These are phyloP conservation scores for Catharus fuscescens DNA, from an alignment of 2,113 vertebrate genomes.

Conservation along the genomic window DNA sequence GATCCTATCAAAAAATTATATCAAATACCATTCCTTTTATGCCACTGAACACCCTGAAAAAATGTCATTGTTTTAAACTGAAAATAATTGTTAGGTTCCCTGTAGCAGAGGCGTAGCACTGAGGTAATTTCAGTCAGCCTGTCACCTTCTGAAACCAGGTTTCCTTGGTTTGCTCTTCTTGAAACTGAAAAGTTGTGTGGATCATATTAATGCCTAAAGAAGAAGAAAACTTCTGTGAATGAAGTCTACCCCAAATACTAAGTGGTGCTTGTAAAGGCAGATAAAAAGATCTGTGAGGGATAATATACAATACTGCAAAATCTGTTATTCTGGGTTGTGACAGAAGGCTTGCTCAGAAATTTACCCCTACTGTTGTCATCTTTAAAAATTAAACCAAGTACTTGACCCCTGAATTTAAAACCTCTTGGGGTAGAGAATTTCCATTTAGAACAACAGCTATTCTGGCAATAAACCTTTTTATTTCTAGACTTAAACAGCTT, in stretches of 20 bases:
- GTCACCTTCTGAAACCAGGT: neutral
- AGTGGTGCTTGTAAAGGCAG: neutral
- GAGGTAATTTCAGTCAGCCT: neutral
- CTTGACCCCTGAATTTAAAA: neutral
- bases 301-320: neutral
- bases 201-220: neutral
- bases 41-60: neutral
- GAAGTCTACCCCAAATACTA: neutral
- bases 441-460: neutral
- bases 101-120: neutral
- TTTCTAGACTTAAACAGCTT: neutral
- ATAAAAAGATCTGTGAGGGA: neutral
- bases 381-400: neutral
- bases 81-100: neutral
- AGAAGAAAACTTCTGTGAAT: neutral
- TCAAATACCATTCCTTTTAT: neutral
- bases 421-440: neutral
- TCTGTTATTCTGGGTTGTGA: neutral
- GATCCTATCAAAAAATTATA: neutral
- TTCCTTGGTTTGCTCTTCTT: neutral
- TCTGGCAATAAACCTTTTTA: neutral
- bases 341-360: neutral
- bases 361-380: neutral
- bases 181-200: neutral
- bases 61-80: constrained; percentile 3